Base-by-base conservation (phyloP, 2,888 invertebrate species). In the Dichetophora obliterata region DNA sequence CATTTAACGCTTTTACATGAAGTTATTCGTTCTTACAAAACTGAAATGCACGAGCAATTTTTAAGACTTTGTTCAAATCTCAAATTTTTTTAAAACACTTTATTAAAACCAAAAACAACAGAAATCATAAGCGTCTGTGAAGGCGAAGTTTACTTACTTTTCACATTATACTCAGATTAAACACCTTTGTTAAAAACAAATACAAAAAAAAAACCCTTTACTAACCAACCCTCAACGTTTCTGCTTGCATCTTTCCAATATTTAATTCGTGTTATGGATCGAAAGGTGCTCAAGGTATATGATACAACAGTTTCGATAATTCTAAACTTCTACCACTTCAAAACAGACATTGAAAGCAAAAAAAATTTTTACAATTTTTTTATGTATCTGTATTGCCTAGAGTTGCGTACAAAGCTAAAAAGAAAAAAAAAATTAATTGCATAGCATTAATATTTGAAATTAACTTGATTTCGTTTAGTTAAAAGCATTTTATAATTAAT, bases 281-380 rank as follows among this genome's bases (percentile, higher is more conserved):
- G 78, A 80, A 86, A 89, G 89, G 89, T 89, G 86, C 89, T 89
- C 85, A 89, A 89, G 89, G 89, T 89, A 89, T 83, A 83, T 82
- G 80, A 79, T 59, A 70, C 71, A 76, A 76, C 75, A 69, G 65
- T 22, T 31, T 27, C 14, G 9, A 69, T 52, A 50, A 52, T 43
- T 27, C n/a, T n/a, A 37, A 43, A 66, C 11, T 66, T 43, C 48
- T 43, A 43, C n/a, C 19, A 50, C 68, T 69, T 48, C 19, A n/a
- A 66, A 54, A 34, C 27, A 34, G 19, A 19, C 37, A 75, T 66
- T 75, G 66, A 52, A 34, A 69, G 37, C 34, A 50, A 75, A 70
- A 19, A 63, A 52, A 52, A 14, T 31, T 43, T 31, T 57, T 43
- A 43, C 43, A 11, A 43, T 43, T 43, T 43, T n/a, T 43, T 11